Conservation (phyloP, 2,797 vertebrate genomes). For the Thripadectes ignobilis region DNA sequence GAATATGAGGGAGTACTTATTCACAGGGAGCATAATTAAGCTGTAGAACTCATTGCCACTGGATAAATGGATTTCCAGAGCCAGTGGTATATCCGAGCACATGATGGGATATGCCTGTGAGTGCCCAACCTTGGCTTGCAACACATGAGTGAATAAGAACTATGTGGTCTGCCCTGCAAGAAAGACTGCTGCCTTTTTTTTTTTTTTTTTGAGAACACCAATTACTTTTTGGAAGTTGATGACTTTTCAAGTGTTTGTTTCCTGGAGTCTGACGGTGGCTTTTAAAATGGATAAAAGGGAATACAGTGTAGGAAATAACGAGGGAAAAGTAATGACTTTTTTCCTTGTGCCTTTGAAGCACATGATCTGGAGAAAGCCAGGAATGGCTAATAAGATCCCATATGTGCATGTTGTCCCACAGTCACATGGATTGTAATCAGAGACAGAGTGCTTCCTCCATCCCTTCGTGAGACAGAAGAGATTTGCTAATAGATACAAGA, state of each 20-base stretch:
- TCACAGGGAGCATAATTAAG: neutral
- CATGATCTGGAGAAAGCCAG: slow-evolving; percentile 18
- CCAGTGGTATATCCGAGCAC: neutral
- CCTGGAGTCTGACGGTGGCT: neutral
- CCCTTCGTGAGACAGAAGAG: neutral
- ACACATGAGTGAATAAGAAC: slow-evolving; percentile 25
- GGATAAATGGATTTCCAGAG: slow-evolving; percentile 43
- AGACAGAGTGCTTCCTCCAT: neutral
- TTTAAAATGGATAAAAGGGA: slow-evolving; percentile 33
- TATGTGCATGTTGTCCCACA: neutral
- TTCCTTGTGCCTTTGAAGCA: neutral
- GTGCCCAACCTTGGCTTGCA: slow-evolving; percentile 30
- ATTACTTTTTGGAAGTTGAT: slow-evolving; percentile 23
- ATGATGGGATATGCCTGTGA: slow-evolving; percentile 41
- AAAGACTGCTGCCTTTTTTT: neutral
- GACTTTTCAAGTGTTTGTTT: slow-evolving; percentile 26
- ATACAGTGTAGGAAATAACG: neutral
- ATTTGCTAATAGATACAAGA: neutral
- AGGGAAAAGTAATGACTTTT: neutral
- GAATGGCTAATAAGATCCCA: neutral
- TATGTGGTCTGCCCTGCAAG: slow-evolving; percentile 44
- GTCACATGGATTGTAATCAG: neutral
- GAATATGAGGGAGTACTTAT: neutral
- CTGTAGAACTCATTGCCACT: slow-evolving; percentile 28
- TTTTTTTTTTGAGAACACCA: neutral